Evolutionary conservation across 2,888 invertebrate genomes (phyloP).

Genomic region (Plemyria rubiginata): DNA sequence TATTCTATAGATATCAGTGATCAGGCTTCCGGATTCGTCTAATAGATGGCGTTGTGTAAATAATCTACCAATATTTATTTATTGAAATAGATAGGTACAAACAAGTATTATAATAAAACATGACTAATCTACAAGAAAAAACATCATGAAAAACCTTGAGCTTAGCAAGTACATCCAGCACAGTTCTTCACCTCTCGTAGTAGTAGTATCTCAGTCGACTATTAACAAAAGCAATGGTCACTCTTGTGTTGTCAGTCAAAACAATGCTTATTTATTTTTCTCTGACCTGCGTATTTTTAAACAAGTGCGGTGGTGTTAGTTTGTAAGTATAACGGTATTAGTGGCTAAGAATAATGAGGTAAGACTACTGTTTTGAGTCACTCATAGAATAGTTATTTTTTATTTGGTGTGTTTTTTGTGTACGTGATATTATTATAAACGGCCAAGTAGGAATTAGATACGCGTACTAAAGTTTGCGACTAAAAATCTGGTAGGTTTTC

Average conservation of each 20-base stretch:
- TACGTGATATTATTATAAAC: neutral
- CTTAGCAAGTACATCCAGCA: constrained; percentile 29
- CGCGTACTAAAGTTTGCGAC: neutral
- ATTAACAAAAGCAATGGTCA: constrained; percentile 15
- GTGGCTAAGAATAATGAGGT: constrained; percentile 1
- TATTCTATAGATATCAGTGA: too few species aligned
- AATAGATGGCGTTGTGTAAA: neutral
- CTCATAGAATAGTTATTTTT: neutral
- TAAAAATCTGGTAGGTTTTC: too few species aligned
- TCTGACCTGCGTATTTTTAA: constrained; percentile 2
- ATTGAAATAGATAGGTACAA: neutral
- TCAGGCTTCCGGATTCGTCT: too few species aligned
- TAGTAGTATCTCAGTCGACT: too few species aligned
- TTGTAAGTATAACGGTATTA: neutral
- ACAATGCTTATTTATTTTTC: constrained; percentile 26
- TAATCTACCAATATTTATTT: neutral
- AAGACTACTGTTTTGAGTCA: neutral
- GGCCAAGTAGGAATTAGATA: neutral
- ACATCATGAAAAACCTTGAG: constrained; percentile 36
- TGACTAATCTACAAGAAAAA: constrained; percentile 31
- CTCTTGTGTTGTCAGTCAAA: constrained; percentile 29
- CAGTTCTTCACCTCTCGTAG: constrained; percentile 11
- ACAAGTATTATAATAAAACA: constrained; percentile 17
- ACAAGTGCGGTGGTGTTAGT: constrained; percentile 19
- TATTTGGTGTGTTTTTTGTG: neutral